Evolutionary conservation across 2,888 invertebrate genomes (phyloP).

Genomic region (Aphrophora alni): DNA sequence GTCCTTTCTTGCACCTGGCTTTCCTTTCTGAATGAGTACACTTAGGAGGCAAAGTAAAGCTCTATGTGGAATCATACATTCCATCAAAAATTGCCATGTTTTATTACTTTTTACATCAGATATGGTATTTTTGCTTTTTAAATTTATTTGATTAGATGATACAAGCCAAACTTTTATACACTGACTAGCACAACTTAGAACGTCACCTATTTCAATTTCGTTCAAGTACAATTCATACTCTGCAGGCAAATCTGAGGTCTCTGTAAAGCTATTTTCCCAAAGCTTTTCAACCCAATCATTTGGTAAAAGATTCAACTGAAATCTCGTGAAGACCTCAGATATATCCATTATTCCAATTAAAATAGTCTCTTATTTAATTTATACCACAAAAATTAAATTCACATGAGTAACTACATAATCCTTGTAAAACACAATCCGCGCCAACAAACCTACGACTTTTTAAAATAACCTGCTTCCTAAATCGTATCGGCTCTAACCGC

Average conservation of each 20-base stretch:
- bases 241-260: slow-evolving; percentile 43
- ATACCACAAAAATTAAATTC: too few relatives aligned
- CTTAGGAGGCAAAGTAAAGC: slow-evolving; percentile 43
- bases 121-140: too few relatives aligned
- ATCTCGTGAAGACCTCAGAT: slow-evolving; percentile 42
- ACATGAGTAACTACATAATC: too few relatives aligned
- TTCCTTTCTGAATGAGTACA: slow-evolving; percentile 41
- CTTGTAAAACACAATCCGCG: too few relatives aligned
- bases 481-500: too few relatives aligned
- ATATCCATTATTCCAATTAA: too few relatives aligned
- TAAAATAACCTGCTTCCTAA: too few relatives aligned
- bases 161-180: slow-evolving; percentile 41
- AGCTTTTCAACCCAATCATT: slow-evolving; percentile 44
- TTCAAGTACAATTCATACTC: slow-evolving; percentile 45
- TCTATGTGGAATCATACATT: slow-evolving; percentile 40
- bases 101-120: too few relatives aligned
- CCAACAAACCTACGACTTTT: too few relatives aligned
- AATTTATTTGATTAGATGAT: slow-evolving; percentile 3
- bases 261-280: slow-evolving; percentile 45
- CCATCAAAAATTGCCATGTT: slow-evolving; percentile 43
- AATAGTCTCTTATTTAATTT: too few relatives aligned
- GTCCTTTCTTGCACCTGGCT: slow-evolving; percentile 33
- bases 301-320: slow-evolving; percentile 44
- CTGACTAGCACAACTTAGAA: slow-evolving; percentile 36
- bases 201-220: slow-evolving; percentile 38